phyloP scores from a whole-genome alignment of 2,113 vertebrate genomes.

The Zapus hudsonius region DNA sequence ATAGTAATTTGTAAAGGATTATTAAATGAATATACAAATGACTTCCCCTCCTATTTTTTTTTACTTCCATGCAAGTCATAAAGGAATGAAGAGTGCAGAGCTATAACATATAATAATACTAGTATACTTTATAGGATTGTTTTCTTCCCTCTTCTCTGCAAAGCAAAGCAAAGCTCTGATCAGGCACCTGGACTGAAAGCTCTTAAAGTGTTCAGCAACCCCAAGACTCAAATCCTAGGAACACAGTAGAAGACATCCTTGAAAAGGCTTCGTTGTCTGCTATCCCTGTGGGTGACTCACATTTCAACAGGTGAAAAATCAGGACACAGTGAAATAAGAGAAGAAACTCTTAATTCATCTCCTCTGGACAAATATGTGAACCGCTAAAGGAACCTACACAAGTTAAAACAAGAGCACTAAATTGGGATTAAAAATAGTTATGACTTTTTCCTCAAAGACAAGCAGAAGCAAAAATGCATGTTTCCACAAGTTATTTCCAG shows the following conservation, averaged over 20 bases:
- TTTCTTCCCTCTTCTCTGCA: neutral
- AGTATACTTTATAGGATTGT: too few species aligned
- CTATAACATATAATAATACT: neutral
- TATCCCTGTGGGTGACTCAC: neutral
- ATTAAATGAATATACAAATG: neutral
- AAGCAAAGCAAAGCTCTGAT: neutral
- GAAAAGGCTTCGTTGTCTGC: neutral
- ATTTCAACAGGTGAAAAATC: neutral
- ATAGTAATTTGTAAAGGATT: neutral
- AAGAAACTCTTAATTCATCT: neutral
- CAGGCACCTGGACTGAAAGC: neutral
- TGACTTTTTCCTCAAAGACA: neutral
- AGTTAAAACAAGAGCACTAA: neutral
- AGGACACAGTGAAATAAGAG: neutral
- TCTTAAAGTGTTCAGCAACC: neutral
- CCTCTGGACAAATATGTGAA: neutral
- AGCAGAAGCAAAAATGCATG: neutral
- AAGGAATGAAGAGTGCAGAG: neutral
- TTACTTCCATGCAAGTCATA: neutral
- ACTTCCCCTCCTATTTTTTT: neutral
- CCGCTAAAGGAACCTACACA: neutral
- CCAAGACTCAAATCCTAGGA: neutral
- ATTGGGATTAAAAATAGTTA: neutral
- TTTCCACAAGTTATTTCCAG: accelerated
- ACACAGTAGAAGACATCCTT: neutral